Evolutionary conservation across 2,888 invertebrate genomes (phyloP).

Genomic region (Micropterix aruncella): DNA sequence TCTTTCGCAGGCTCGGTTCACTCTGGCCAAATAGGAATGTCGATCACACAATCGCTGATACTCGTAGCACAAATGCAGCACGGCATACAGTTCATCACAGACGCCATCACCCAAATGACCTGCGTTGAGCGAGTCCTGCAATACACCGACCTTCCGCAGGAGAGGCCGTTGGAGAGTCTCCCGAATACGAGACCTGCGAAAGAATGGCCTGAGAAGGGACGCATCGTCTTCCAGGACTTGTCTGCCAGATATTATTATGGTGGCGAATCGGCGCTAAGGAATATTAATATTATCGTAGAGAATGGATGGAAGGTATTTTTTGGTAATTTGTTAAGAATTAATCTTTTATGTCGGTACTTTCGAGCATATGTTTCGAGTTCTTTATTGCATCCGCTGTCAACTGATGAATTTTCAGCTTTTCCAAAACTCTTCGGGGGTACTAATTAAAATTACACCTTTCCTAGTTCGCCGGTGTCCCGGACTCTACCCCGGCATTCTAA

Average conservation of each 20-base stretch:
- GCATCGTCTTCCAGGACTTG: slow-evolving; percentile 43
- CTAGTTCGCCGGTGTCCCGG: too few relatives aligned
- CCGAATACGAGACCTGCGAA: slow-evolving; percentile 33
- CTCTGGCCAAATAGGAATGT: slow-evolving; percentile 57
- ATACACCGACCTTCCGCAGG: slow-evolving; percentile 59
- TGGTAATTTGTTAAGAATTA: too few relatives aligned
- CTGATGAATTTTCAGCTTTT: too few relatives aligned
- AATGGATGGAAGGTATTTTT: slow-evolving; percentile 56
- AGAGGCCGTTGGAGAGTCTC: slow-evolving; percentile 47
- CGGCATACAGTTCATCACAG: slow-evolving; percentile 67
- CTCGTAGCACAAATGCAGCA: slow-evolving; percentile 71
- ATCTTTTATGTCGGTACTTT: too few relatives aligned
- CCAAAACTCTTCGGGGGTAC: too few relatives aligned
- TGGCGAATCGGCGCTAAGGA: slow-evolving; percentile 51
- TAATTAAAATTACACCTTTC: too few relatives aligned
- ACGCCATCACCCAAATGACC: slow-evolving; percentile 61
- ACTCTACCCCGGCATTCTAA: too few relatives aligned
- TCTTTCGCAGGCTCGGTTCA: not conserved
- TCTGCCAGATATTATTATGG: slow-evolving; percentile 47
- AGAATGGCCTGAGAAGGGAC: slow-evolving; percentile 50
- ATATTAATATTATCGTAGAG: slow-evolving; percentile 46
- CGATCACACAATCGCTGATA: slow-evolving; percentile 56
- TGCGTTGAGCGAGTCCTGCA: slow-evolving; percentile 72
- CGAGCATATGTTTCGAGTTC: too few relatives aligned
- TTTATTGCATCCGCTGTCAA: too few relatives aligned